phyloP scores from a whole-genome alignment of 2,113 vertebrate genomes.

The Cebus imitator region DNA sequence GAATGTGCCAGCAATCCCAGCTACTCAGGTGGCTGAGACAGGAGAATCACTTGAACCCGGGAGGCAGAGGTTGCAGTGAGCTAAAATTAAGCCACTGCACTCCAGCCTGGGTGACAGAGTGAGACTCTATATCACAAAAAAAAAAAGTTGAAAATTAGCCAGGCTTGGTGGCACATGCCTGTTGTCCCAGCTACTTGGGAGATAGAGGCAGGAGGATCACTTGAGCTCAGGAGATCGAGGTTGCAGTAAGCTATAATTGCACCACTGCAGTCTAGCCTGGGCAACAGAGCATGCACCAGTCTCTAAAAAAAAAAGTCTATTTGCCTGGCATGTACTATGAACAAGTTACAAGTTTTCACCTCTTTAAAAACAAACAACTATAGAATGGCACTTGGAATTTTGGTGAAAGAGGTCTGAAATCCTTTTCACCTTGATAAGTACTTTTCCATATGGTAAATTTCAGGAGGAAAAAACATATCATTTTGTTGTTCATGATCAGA shows the following conservation, averaged over 20 bases:
- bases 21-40: no score
- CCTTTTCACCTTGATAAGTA: background rate
- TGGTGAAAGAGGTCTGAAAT: background rate
- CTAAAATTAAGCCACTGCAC: no score
- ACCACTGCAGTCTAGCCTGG: background rate
- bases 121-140: no score
- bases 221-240: background rate
- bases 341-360: background rate
- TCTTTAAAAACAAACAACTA: slow-evolving; percentile 26
- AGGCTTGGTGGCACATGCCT: background rate
- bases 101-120: no score
- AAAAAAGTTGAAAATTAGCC: no score
- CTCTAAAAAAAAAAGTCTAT: background rate
- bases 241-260: background rate
- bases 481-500: background rate
- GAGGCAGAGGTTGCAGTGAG: no score
- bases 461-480: background rate
- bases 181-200: background rate
- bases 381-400: background rate
- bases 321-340: background rate
- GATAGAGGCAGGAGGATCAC: background rate
- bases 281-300: background rate
- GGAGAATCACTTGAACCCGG: no score
- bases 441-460: slow-evolving; percentile 1
- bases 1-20: no score